Evolutionary conservation across 2,888 invertebrate genomes (phyloP), one percentile per base, ranked within the genome.

Genomic region (Sarcophaga caerulescens): DNA sequence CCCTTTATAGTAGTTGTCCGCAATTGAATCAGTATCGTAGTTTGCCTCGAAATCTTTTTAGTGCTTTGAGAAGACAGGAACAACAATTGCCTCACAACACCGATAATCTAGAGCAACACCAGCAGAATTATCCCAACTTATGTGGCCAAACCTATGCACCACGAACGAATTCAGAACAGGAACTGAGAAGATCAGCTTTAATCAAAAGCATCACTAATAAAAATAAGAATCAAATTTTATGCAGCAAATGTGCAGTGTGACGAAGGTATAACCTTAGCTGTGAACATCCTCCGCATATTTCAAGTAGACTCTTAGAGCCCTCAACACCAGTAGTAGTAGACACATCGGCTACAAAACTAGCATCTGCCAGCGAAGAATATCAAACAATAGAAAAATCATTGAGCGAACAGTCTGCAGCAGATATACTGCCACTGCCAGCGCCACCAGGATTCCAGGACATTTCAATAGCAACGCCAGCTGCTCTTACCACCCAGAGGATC

Each of bases 211-310:
- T 85, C 87, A 83, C 88, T 75, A 79, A 75, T 75, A 84, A 71
- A 78, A 73, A 73, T 66, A 86, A 90, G 79, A 89, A 88, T 89
- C 84, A 90, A 81, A 90, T 92, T 88, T 89, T 92, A 85, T 92
- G 92, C 88, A 90, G 90, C 88, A 92, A 91, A 90, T 92, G 92
- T 83, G 91, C 93, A 87, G 92, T 92, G 93, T 92, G 92, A 92
- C 92, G 92, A 92, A 92, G 91, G 90, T 90, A 92, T 89, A 92
- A 92, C 85, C 87, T 91, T 84, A 89, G 89, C 89, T 92, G 92
- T 88, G 90, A 91, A 88, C 92, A 92, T 89, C 91, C 92, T 85
- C 91, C 90, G 76, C 81, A 85, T 21, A 74, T 78, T 44, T 69
- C 76, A 52, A 45, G 47, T 21, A 21, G 63, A 17, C 63, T 11